A percentile compares a stretch with the other conserved stretches of the same genome.
These are phyloP conservation scores for Temnothorax longispinosus DNA, from an alignment of 1,140 invertebrate genomes.

Conservation along the genomic window DNA sequence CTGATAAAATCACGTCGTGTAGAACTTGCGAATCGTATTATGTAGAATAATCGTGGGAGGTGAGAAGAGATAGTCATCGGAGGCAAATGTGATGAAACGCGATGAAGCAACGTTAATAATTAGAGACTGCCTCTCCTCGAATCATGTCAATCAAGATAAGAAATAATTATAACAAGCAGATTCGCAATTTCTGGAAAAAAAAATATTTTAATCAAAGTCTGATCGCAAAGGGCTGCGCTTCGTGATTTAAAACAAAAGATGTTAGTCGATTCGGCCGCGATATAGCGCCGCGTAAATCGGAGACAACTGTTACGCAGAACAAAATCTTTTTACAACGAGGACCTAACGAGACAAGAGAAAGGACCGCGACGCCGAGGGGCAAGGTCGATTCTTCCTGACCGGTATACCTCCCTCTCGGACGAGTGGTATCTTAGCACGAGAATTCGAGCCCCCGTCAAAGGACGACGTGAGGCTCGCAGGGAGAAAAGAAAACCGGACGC, in stretches of 20 bases:
- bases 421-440: conserved; percentile 64
- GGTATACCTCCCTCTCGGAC: conserved; percentile 19
- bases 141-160: background rate
- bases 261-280: background rate
- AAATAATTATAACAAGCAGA: background rate
- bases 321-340: conserved; percentile 35
- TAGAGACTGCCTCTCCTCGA: background rate
- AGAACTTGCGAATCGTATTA: background rate
- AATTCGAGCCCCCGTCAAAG: conserved; percentile 62
- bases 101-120: background rate
- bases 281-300: background rate
- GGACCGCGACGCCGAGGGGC: conserved; percentile 11
- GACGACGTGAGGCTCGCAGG: background rate
- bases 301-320: conserved; percentile 16
- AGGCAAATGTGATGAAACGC: background rate
- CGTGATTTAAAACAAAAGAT: background rate
- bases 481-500: conserved; percentile 66
- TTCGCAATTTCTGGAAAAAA: background rate
- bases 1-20: background rate
- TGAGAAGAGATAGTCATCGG: conserved; percentile 10
- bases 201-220: background rate
- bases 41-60: background rate
- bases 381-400: conserved; percentile 37
- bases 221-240: background rate
- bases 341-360: conserved; percentile 45